Evolutionary conservation across 1,140 invertebrate species (phyloP), one percentile per base, ranked within the genome.

Genomic region (Drosophila ogumai): DNA sequence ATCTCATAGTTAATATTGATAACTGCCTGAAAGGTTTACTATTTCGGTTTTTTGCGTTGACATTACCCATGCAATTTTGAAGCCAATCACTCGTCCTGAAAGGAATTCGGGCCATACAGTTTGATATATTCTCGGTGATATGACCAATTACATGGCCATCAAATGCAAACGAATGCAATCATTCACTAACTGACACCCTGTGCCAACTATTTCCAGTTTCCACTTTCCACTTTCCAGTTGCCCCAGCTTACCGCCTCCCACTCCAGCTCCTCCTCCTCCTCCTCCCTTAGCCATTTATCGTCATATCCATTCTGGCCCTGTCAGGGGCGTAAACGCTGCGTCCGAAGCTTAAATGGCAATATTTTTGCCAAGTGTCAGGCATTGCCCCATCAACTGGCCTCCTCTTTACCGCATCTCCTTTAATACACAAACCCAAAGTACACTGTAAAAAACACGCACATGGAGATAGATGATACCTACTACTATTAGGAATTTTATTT

Each of bases 321-420:
- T 88, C 79, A 79, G 66, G 47, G 47, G 55, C 84, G 69, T 79
- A 86, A 86, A 86, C 66, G 82, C 75, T 88, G 84, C 69, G 84
- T 88, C 79, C 84, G 84, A 69, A 76, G 84, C 84, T 86, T 88
- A 82, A 82, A 82, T 76, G 84, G 75, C 79, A 86, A 86, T 88
- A 88, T 82, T 82, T 82, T 86, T 82, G 75, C 69, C 56, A 78
- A 79, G 84, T 88, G 84, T 82, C 82, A 82, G 69, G 65, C 60
- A 43, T 60, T 69, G 81, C 12, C 41, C 82, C 82, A 75, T 87
- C 79, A 86, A 75, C 84, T 72, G 81, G 77, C 47, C 43, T 58
- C 38, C 66, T 52, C 47, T 38, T 22, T 55, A 55, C 52, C 34
- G 52, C 52, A 40, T 34, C 19, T 22, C 52, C 50, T 25, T 55